Evolutionary conservation across 2,888 invertebrate genomes (phyloP), one percentile per base, ranked within the genome.

Genomic region (Mylabris sibirica): DNA sequence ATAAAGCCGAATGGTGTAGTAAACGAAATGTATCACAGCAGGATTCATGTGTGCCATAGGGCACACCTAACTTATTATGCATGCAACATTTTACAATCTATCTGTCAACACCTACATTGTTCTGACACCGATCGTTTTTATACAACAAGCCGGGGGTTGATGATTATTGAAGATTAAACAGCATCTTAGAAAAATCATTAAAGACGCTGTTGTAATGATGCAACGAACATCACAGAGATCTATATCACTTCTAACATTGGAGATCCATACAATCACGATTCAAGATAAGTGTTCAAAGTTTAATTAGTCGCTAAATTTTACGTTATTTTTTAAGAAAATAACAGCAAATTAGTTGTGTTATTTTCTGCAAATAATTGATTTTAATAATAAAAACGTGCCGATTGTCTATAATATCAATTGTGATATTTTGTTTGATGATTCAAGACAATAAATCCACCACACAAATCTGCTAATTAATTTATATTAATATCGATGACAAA

Each of bases 41-140:
- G 49, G 49, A 49, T 22, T 20, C 20, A 49, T 49, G 49, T 49
- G 9, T 49, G 49, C 49, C 20, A 3, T 11, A 49, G n/a, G 20
- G 49, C 49, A 49, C 49, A 20, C 49, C 20, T 20, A 49, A 20
- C 8, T 49, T 9, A 49, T 49, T 49, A 49, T 49, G 49, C 49
- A 49, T 49, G 49, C 49, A 49, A 49, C 49, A 49, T 49, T 49
- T 49, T 20, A 49, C 49, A 20, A 49, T 49, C 20, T 49, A 49
- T 20, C 9, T 20, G 49, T 49, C 49, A 49, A 49, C 49, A 49
- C 49, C 49, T 49, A 49, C 49, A 22, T 20, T 20, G 11, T 49
- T 49, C 20, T 11, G 9, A 49, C 38, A 38, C 38, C 3, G 3
- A 38, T 38, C 11, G 12, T 12, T 38, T 14, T 12, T 38, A n/a